Evolutionary conservation across 2,888 invertebrate species (phyloP), one percentile per base, ranked within the genome.

Genomic region (Nematopogon swammerdamellus): DNA sequence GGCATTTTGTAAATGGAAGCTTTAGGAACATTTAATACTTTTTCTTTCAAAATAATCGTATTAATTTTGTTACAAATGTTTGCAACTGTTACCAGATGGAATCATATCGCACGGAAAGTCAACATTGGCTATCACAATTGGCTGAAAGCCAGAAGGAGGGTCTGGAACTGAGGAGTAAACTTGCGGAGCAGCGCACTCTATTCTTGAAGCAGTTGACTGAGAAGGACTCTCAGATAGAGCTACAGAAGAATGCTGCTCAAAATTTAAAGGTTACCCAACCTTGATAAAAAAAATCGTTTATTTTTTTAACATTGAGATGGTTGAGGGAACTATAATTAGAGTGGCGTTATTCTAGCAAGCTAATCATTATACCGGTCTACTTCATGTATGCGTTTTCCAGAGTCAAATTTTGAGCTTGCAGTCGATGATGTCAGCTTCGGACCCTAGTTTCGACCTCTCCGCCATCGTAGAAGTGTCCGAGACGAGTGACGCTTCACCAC

Each of bases 21-120:
- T 25, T 6, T 4, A 25, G 25, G n/a, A n/a, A n/a, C n/a, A n/a
- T n/a, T n/a, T n/a, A n/a, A n/a, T n/a, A n/a, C n/a, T n/a, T n/a
- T n/a, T n/a, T n/a, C n/a, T n/a, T n/a, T n/a, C n/a, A n/a, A n/a
- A n/a, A n/a, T n/a, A n/a, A n/a, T n/a, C n/a, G n/a, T n/a, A n/a
- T n/a, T n/a, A n/a, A n/a, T n/a, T n/a, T n/a, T n/a, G n/a, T n/a
- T n/a, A n/a, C n/a, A n/a, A 25, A 25, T 25, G 8, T 25, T 25
- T 25, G 25, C 5, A 25, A 25, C n/a, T 19, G 2, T 17, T 46
- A n/a, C 14, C 51, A 79, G 79, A 72, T 87, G 19, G 80, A 81
- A 18, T 82, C 82, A 18, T 88, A 87, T 58, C 84, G 85, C 59
- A 79, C 75, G 3, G 87, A 87, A 60, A 80, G 82, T 44, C 80